Conservation (phyloP, 2,113 vertebrate genomes). For the Tursiops truncatus region DNA sequence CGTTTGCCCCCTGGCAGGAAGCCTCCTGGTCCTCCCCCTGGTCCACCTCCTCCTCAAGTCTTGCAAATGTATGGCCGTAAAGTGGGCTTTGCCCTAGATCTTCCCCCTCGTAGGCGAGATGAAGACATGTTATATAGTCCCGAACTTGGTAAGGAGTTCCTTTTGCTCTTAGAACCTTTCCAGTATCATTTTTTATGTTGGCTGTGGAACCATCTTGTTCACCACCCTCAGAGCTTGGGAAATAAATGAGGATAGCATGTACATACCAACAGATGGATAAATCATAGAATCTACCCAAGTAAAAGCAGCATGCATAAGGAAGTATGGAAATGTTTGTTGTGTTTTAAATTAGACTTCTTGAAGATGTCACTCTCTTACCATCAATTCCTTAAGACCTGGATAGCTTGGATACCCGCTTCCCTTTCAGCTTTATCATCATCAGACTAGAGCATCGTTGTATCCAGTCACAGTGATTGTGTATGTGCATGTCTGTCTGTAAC, state of each 20-base stretch:
- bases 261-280: neutral
- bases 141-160: slow-evolving; percentile 85
- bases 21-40: slow-evolving; percentile 96
- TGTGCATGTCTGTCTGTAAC: neutral
- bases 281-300: neutral
- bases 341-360: neutral
- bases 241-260: neutral
- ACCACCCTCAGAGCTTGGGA: neutral
- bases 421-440: neutral
- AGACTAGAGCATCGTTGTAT: neutral
- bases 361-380: neutral
- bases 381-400: neutral
- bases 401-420: neutral
- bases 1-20: slow-evolving; percentile 96
- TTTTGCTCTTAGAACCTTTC: neutral
- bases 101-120: slow-evolving; percentile 84
- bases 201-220: neutral
- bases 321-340: neutral
- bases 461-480: neutral
- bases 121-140: slow-evolving; percentile 87
- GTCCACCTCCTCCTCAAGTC: slow-evolving; percentile 95
- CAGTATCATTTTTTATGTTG: neutral
- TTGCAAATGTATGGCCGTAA: slow-evolving; percentile 92
- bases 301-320: neutral
- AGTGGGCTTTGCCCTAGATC: slow-evolving; percentile 86